These are phyloP conservation scores for Heterodera carotae DNA, from an alignment of 1,140 invertebrate genomes.

Conservation along the genomic window DNA sequence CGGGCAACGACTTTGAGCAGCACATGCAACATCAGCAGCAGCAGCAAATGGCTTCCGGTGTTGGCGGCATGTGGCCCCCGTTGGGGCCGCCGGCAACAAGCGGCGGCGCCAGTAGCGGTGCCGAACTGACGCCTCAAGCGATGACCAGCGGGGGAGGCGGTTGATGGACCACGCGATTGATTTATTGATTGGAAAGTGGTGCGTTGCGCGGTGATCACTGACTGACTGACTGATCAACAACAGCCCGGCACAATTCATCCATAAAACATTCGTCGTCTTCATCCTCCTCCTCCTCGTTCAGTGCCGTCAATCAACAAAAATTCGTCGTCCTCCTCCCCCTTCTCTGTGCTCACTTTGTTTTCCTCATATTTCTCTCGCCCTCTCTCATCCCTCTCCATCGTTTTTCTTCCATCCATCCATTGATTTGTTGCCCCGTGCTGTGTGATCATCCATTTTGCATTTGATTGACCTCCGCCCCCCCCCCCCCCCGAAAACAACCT, in stretches of 20 bases:
- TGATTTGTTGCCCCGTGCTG: not conserved
- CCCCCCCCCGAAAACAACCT: too few species aligned
- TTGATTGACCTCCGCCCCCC: not conserved
- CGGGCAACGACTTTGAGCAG: slow-evolving; percentile 12
- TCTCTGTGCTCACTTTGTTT: not conserved
- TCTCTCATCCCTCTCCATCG: not conserved
- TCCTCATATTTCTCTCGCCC: not conserved
- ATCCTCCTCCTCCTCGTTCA: too few species aligned
- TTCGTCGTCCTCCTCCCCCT: not conserved
- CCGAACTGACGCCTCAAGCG: not conserved
- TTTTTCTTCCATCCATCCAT: too few species aligned
- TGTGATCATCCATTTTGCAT: not conserved
- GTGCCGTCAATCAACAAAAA: too few species aligned
- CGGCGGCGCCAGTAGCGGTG: not conserved
- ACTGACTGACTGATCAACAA: too few species aligned
- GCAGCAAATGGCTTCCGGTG: slow-evolving; percentile 10
- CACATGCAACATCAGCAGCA: slow-evolving; percentile 27
- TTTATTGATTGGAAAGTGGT: too few species aligned
- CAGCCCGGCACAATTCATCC: not conserved
- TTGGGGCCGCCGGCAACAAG: not conserved
- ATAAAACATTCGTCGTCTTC: not conserved
- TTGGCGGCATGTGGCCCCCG: slow-evolving; percentile 11
- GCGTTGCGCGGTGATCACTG: too few species aligned
- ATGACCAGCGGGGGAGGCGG: not conserved
- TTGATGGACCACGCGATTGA: not conserved